A percentile compares a stretch with the other conserved stretches of the same genome.
Conservation (phyloP, 2,797 vertebrate genomes). For the Gallinago nigripennis region DNA sequence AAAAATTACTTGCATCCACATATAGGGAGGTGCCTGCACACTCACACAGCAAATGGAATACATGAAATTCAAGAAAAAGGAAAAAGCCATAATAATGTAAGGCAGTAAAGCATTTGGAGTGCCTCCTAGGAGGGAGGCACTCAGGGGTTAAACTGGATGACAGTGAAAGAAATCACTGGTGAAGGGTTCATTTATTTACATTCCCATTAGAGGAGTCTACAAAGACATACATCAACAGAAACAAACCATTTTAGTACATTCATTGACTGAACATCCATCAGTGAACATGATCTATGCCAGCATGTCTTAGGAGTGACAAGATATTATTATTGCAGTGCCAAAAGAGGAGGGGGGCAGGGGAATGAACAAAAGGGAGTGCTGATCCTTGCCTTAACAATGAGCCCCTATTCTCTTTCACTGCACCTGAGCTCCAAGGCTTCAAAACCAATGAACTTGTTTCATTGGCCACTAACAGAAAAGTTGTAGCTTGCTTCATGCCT, state of each 20-base stretch:
- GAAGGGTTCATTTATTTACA: conserved; percentile 67
- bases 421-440: conserved; percentile 74
- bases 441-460: conserved; percentile 57
- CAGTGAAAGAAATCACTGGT: conserved; percentile 5
- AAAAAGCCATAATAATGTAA: neutral
- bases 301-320: conserved; percentile 77
- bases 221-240: conserved; percentile 68
- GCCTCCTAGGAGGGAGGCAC: neutral
- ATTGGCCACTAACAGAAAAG: conserved; percentile 60
- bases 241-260: conserved; percentile 51
- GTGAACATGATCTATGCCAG: conserved; percentile 65
- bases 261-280: conserved; percentile 71
- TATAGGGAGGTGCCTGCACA: neutral
- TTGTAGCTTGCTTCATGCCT: conserved; percentile 50
- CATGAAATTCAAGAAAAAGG: neutral
- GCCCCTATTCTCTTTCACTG: conserved; percentile 74
- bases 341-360: conserved; percentile 37
- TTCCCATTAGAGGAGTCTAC: conserved; percentile 50
- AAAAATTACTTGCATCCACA: neutral
- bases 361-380: conserved; percentile 71
- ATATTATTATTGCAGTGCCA: conserved; percentile 74
- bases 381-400: conserved; percentile 74
- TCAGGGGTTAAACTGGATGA: conserved; percentile 56
- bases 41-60: neutral
- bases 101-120: neutral